A percentile compares a stretch with the other conserved stretches of the same genome.
Evolutionary conservation across 2,797 vertebrate species (phyloP).

Genomic region (Mycteria americana): DNA sequence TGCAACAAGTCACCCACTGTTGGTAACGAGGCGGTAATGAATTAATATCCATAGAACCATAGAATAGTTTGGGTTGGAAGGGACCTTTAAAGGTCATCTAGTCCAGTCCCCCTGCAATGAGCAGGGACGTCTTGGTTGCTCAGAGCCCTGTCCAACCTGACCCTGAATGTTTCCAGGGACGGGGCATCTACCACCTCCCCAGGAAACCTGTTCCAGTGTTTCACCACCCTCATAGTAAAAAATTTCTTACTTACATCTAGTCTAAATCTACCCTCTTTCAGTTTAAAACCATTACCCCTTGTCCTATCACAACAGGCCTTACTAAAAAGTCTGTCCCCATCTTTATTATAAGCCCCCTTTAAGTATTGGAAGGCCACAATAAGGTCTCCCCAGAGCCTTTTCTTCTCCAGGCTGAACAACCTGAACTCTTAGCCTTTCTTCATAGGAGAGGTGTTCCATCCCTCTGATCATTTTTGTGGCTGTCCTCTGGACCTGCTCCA

Average conservation of each 20-base stretch:
- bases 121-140: not conserved
- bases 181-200: not conserved
- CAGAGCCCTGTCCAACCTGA: not conserved
- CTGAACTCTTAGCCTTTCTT: not conserved
- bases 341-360: not conserved
- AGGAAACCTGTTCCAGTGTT: not conserved
- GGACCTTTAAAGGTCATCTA: not conserved
- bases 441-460: not conserved
- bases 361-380: not conserved
- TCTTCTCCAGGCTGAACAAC: not conserved
- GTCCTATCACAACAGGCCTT: not conserved
- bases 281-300: not conserved
- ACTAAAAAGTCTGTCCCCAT: not conserved
- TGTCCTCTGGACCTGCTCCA: not conserved
- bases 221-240: not conserved
- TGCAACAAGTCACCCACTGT: not conserved
- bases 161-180: not conserved
- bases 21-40: not conserved
- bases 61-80: not conserved
- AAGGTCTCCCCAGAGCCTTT: not conserved
- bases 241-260: not conserved
- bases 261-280: not conserved
- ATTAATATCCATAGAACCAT: not conserved
- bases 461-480: not conserved
- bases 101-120: not conserved